Evolutionary conservation across 2,797 vertebrate genomes (phyloP).

Genomic region (Spondyliosoma cantharus): DNA sequence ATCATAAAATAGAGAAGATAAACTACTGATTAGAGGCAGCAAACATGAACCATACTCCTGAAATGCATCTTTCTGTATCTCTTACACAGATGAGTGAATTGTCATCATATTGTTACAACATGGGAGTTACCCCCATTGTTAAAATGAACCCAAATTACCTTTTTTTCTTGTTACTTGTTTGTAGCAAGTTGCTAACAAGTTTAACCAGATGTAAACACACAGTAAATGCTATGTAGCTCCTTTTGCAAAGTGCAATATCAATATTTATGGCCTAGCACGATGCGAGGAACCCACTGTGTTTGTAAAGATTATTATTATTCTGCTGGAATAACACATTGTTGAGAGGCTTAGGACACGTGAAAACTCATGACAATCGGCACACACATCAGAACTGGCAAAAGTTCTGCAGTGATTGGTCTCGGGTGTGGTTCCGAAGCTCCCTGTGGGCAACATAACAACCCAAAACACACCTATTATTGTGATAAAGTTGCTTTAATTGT

Average conservation of each 20-base stretch:
- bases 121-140: neutral
- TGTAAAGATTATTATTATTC: too few relatives aligned
- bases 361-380: too few relatives aligned
- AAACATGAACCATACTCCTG: constrained; percentile 16
- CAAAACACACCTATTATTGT: too few relatives aligned
- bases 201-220: neutral
- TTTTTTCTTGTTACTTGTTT: neutral
- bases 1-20: constrained; percentile 30
- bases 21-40: neutral
- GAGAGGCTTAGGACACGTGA: too few relatives aligned
- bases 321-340: too few relatives aligned
- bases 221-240: neutral
- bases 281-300: too few relatives aligned
- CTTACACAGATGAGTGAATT: neutral
- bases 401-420: too few relatives aligned
- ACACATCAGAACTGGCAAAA: too few relatives aligned
- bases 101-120: neutral
- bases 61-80: constrained; percentile 4
- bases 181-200: neutral
- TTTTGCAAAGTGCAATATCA: neutral
- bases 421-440: too few relatives aligned
- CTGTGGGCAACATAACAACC: too few relatives aligned
- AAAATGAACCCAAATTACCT: neutral
- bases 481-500: too few relatives aligned
- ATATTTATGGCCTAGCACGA: neutral